These are phyloP conservation scores for Acanthornis magna DNA, from an alignment of 2,797 vertebrate genomes.

Conservation along the genomic window DNA sequence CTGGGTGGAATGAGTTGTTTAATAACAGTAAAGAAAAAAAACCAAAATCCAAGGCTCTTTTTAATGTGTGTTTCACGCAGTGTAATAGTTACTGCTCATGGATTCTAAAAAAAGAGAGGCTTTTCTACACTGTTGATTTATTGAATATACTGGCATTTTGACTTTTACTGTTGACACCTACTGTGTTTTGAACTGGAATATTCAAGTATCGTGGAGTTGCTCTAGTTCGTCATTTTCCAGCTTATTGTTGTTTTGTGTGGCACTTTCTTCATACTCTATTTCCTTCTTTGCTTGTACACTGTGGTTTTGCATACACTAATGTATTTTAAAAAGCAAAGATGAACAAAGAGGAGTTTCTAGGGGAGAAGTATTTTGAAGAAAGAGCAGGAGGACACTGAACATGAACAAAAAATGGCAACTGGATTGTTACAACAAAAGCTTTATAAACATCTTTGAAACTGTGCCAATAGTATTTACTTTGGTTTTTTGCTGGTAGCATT, in stretches of 20 bases:
- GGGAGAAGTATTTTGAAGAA: slow-evolving; percentile 7
- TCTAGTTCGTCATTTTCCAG: slow-evolving; percentile 11
- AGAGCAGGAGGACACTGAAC: slow-evolving; percentile 29
- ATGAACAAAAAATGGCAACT: slow-evolving; percentile 11
- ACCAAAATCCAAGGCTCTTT: neutral
- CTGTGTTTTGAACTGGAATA: slow-evolving; percentile 40
- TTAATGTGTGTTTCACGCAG: neutral
- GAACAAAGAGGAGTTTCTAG: slow-evolving; percentile 28
- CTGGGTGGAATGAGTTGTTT: slow-evolving; percentile 45
- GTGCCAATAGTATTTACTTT: slow-evolving; percentile 20
- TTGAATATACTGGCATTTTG: slow-evolving; percentile 25
- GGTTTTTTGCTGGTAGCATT: neutral
- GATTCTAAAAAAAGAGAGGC: neutral
- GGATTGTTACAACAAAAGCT: slow-evolving; percentile 3
- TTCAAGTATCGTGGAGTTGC: slow-evolving; percentile 2
- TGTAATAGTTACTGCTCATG: neutral
- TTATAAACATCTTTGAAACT: slow-evolving; percentile 5
- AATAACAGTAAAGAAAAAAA: slow-evolving; percentile 31
- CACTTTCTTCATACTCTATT: neutral
- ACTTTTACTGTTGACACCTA: neutral
- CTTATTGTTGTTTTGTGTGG: slow-evolving; percentile 4
- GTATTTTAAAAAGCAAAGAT: slow-evolving; percentile 19
- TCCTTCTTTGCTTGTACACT: slow-evolving; percentile 27
- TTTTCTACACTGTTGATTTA: neutral
- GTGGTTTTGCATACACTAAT: neutral